These are phyloP conservation scores for Cremastinae sp. DNA, from an alignment of 2,888 invertebrate genomes.

Conservation along the genomic window DNA sequence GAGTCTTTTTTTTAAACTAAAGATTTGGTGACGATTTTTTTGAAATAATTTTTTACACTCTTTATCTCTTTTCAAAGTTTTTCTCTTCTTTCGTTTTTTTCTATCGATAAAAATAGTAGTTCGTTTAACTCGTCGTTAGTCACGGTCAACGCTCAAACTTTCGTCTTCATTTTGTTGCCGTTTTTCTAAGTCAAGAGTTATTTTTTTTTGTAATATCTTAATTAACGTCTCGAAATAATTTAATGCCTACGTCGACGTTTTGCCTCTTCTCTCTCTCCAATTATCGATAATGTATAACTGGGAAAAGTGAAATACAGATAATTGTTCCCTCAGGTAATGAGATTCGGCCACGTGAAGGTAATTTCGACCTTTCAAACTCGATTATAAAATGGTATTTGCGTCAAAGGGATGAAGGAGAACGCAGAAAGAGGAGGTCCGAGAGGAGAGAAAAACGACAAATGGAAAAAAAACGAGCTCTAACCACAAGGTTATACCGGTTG, in stretches of 20 bases:
- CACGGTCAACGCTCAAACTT: too few relatives aligned
- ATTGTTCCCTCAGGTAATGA: constrained; percentile 55
- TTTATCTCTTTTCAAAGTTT: too few relatives aligned
- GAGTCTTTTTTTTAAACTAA: background rate
- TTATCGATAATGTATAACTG: constrained; percentile 60
- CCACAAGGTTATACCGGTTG: constrained; percentile 12
- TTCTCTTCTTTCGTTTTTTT: too few relatives aligned
- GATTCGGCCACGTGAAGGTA: constrained; percentile 60
- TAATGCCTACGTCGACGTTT: too few relatives aligned
- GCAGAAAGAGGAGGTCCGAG: background rate
- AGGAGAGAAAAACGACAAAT: background rate
- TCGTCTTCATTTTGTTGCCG: too few relatives aligned
- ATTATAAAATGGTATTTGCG: constrained; percentile 69
- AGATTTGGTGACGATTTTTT: too few relatives aligned
- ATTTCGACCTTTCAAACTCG: constrained; percentile 67
- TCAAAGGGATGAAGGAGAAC: constrained; percentile 59
- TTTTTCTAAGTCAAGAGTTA: too few relatives aligned
- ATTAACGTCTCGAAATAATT: too few relatives aligned
- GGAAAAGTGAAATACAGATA: constrained; percentile 42
- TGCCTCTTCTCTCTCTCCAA: constrained; percentile 22
- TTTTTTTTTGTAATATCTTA: too few relatives aligned
- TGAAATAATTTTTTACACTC: too few relatives aligned
- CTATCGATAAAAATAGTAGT: too few relatives aligned
- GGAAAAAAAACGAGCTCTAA: constrained; percentile 12
- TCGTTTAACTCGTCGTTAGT: too few relatives aligned